Base-by-base conservation (phyloP, 2,797 vertebrate species). In the Galago senegalensis region DNA sequence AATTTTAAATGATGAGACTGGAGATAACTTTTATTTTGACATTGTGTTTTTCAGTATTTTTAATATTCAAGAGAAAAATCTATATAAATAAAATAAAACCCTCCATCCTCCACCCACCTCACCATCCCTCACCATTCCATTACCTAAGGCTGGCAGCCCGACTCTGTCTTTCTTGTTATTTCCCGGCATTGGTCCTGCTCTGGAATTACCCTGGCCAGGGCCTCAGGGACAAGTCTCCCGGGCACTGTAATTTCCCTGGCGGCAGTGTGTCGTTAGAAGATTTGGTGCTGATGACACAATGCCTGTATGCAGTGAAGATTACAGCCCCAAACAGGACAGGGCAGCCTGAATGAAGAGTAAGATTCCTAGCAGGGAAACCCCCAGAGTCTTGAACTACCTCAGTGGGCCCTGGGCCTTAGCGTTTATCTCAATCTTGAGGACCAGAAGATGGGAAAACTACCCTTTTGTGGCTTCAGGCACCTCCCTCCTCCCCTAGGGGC, bases 241-340 rank as follows among this genome's bases (percentile, higher is more conserved):
- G 4, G 1, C 63, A 58, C 97, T 95, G 95, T 95, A 87, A 97
- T 97, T 98, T 96, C 95, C 69, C 40, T 25, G 56, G 61, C 92
- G 87, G 63, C 49, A 87, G 34, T 14, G 4, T 95, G 73, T 97
- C 94, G 91, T 94, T 81, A 97, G 93, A 58, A 86, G 43, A 92
- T 97, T 95, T 82, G 97, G 79, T 83, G 67, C 72, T 79, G 77
- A 73, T 37, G 87, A 87, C 10, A 75, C 13, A 82, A 82, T 79
- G 70, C 25, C 56, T 0, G 12, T 92, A 86, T 40, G 67, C 93
- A 98, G 96, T 87, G 82, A 73, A 96, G 93, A 97, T 93, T 29
- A 23, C 84, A 76, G 73, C 21, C 75, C 75, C 94, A n/a, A 90
- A 40, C 17, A 16, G 69, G 49, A 91, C 46, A 61, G 90, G 76